Evolutionary conservation across 2,797 vertebrate genomes (phyloP).

Genomic region (Acanthornis magna): DNA sequence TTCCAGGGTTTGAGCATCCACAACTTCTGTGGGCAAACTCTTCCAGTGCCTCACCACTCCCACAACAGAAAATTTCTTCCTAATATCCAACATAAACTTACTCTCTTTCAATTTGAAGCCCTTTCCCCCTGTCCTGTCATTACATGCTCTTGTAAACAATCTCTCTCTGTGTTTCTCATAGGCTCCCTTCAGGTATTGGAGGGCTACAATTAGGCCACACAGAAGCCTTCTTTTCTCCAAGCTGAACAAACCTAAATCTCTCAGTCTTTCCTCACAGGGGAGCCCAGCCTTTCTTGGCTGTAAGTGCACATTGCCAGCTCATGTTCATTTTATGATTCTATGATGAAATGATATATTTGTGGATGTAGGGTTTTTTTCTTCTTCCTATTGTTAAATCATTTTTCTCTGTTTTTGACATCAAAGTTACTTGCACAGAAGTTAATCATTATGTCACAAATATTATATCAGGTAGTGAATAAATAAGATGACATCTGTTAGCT

Average conservation of each 20-base stretch:
- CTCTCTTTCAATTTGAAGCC: background rate
- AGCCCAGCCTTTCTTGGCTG: background rate
- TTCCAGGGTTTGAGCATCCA: background rate
- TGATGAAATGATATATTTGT: background rate
- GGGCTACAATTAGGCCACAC: background rate
- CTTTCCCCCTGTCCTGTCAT: background rate
- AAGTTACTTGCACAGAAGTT: slow-evolving; percentile 25
- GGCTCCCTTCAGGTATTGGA: background rate
- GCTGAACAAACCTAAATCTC: background rate
- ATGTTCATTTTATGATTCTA: background rate
- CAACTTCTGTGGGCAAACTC: background rate
- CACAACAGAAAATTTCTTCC: background rate
- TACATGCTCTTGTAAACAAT: background rate
- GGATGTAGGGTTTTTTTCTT: accelerated
- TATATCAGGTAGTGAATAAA: slow-evolving; percentile 38
- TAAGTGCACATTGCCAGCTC: accelerated
- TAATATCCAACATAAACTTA: background rate
- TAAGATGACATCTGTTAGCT: slow-evolving; percentile 49
- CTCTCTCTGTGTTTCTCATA: background rate
- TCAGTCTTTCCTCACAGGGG: background rate
- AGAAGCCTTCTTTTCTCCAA: background rate
- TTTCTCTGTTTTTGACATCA: background rate
- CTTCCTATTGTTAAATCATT: background rate
- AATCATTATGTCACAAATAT: slow-evolving; percentile 53
- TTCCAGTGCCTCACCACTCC: accelerated